These are phyloP conservation scores for Boulengeromyrus knoepffleri DNA, from an alignment of 2,113 vertebrate species.

Conservation along the genomic window DNA sequence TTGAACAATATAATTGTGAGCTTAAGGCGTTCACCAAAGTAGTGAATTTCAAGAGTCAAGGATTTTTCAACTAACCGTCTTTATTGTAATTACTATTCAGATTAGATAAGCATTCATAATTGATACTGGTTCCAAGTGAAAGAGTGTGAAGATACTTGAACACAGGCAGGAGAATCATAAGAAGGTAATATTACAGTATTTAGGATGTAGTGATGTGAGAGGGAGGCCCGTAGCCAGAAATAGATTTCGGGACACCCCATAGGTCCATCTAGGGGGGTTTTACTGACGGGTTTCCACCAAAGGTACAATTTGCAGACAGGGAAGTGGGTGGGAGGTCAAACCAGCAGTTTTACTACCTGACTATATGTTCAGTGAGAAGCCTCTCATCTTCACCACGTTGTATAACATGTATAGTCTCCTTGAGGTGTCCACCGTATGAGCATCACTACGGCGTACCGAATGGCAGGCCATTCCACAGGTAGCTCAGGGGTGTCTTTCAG, in stretches of 20 bases:
- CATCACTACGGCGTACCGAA: neutral
- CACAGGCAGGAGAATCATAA: neutral
- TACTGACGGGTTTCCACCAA: neutral
- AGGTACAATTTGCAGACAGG: neutral
- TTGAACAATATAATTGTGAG: neutral
- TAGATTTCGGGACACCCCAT: neutral
- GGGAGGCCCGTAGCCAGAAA: neutral
- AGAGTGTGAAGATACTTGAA: neutral
- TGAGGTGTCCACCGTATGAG: neutral
- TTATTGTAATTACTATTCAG: neutral
- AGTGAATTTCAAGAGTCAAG: neutral
- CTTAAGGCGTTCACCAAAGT: neutral
- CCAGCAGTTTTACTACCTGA: neutral
- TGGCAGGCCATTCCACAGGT: neutral
- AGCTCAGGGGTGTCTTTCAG: neutral
- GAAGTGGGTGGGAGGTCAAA: neutral
- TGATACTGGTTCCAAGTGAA: neutral
- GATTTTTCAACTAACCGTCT: neutral
- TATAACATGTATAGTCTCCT: neutral
- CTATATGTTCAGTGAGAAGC: neutral
- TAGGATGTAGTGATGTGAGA: neutral
- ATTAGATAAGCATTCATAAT: slow-evolving; percentile 16
- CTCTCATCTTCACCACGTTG: neutral
- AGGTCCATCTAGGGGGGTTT: neutral
- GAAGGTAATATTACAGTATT: neutral